Conservation (phyloP, 2,797 vertebrate species). For the Molossus alvarezi region DNA sequence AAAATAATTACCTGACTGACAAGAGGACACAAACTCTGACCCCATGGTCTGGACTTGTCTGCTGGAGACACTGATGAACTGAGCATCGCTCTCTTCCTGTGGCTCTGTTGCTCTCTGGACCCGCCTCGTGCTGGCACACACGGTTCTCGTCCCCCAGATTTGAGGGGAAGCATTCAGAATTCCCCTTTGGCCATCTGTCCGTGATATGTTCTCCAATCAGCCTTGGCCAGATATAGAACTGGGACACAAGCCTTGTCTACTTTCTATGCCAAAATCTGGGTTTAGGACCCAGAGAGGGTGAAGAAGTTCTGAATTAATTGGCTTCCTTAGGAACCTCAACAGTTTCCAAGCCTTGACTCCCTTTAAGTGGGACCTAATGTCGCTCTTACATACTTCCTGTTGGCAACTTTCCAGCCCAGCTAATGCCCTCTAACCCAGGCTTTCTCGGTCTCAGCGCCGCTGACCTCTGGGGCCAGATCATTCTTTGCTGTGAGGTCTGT, state of each 20-base stretch:
- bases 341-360: conserved; percentile 16
- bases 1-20: neutral
- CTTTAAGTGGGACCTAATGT: neutral
- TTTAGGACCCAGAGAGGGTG: neutral
- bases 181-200: neutral
- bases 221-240: neutral
- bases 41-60: neutral
- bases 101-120: neutral
- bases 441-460: neutral
- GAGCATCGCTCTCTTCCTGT: neutral
- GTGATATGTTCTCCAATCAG: neutral
- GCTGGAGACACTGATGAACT: neutral
- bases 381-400: neutral
- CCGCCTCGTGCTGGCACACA: neutral
- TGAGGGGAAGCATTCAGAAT: conserved; percentile 16
- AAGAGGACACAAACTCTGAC: neutral
- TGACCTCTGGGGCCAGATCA: neutral
- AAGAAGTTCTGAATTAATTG: neutral
- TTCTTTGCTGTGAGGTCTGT: neutral
- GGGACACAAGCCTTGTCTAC: neutral
- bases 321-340: conserved; percentile 31
- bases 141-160: neutral
- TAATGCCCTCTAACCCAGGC: neutral
- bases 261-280: neutral
- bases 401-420: neutral